phyloP scores from a whole-genome alignment of 2,888 invertebrate genomes.

The Morpho deidamia region DNA sequence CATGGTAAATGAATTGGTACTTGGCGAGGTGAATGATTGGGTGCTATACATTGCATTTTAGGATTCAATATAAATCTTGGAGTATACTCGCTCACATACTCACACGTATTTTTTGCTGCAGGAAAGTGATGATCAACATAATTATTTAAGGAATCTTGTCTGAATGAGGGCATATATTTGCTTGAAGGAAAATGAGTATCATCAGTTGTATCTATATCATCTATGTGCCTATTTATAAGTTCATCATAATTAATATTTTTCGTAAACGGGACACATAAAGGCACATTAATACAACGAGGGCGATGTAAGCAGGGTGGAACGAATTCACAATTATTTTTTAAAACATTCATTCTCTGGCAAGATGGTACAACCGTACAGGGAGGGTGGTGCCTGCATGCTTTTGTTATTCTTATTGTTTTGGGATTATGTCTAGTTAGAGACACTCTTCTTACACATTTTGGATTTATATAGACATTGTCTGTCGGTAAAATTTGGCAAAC shows the following conservation, averaged over 20 bases:
- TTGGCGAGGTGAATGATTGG: constrained; percentile 33
- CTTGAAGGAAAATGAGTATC: constrained; percentile 36
- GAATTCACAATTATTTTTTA: constrained; percentile 59
- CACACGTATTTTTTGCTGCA: constrained; percentile 38
- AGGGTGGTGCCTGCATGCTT: constrained; percentile 66
- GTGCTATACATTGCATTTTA: constrained; percentile 31
- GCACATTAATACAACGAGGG: constrained; percentile 63
- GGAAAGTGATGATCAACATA: constrained; percentile 37
- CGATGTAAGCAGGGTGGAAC: constrained; percentile 61
- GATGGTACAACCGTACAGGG: constrained; percentile 67
- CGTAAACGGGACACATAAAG: constrained; percentile 55
- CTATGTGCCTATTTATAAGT: constrained; percentile 32
- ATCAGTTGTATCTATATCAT: constrained; percentile 30
- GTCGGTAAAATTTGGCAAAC: constrained; percentile 54
- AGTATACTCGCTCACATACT: constrained; percentile 34
- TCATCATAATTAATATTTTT: constrained; percentile 50
- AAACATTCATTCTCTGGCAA: constrained; percentile 56
- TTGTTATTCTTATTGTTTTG: constrained; percentile 55
- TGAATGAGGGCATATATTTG: constrained; percentile 40
- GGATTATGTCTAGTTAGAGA: constrained; percentile 35
- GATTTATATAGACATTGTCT: constrained; percentile 32
- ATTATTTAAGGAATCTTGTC: constrained; percentile 36
- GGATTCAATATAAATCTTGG: constrained; percentile 36
- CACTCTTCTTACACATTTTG: constrained; percentile 36
- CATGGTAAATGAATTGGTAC: constrained; percentile 30